Conservation (phyloP, 1,140 invertebrate species). For the Colletes latitarsis region DNA sequence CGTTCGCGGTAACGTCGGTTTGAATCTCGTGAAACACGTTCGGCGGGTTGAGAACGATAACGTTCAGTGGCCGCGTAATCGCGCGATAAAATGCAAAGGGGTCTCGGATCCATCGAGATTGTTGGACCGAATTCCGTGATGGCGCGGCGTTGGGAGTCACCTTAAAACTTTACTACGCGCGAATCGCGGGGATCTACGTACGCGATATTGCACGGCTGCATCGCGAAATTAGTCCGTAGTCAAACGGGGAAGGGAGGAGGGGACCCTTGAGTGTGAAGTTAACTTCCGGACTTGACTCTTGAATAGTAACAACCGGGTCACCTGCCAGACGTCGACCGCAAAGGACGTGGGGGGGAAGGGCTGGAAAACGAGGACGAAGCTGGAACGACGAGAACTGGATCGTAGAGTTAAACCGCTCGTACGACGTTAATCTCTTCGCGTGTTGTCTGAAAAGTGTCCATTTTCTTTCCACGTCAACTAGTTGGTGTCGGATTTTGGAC, state of each 20-base stretch:
- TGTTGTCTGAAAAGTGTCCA: too few relatives aligned
- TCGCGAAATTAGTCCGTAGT: conserved; percentile 36
- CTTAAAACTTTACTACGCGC: neutral
- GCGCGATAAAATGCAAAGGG: neutral
- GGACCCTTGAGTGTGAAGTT: conserved; percentile 55
- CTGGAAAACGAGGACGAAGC: neutral
- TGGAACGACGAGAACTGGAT: too few relatives aligned
- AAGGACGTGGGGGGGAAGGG: neutral
- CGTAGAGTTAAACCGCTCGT: too few relatives aligned
- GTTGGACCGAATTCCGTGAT: conserved; percentile 9
- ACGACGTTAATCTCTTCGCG: too few relatives aligned
- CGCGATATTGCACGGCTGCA: conserved; percentile 19
- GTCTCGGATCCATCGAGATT: neutral
- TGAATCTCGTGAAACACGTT: too few relatives aligned
- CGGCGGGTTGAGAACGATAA: neutral
- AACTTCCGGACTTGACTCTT: conserved; percentile 62
- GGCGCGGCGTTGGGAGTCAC: too few relatives aligned
- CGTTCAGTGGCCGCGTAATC: neutral
- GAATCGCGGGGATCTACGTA: conserved; percentile 11
- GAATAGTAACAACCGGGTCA: conserved; percentile 49
- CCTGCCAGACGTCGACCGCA: neutral
- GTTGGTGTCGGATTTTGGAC: too few relatives aligned
- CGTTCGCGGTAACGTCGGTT: too few relatives aligned
- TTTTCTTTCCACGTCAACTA: too few relatives aligned
- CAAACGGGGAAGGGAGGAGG: neutral